These are phyloP conservation scores for Watsonalla binaria DNA, from an alignment of 2,888 invertebrate species.

Conservation along the genomic window DNA sequence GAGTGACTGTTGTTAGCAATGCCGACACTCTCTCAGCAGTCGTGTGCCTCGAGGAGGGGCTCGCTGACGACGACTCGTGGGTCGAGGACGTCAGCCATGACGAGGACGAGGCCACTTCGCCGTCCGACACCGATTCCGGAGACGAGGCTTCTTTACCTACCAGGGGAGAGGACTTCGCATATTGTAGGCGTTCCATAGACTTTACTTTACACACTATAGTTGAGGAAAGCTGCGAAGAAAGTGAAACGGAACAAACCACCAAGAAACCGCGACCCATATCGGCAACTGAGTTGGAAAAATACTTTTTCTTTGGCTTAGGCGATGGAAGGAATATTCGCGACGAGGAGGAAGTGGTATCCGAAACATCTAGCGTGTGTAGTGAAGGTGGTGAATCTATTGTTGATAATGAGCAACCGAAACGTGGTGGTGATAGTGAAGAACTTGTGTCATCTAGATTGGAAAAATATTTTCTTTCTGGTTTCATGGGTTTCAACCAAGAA, in stretches of 20 bases:
- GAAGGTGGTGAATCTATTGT: constrained; percentile 88
- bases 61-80: constrained; percentile 95
- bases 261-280: constrained; percentile 84
- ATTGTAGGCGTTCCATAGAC: constrained; percentile 89
- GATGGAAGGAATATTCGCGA: constrained; percentile 81
- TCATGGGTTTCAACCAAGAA: constrained; percentile 89
- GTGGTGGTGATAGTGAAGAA: constrained; percentile 82
- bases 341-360: constrained; percentile 84
- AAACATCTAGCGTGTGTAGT: constrained; percentile 91
- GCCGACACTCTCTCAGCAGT: constrained; percentile 84
- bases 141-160: constrained; percentile 84
- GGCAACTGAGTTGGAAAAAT: constrained; percentile 92
- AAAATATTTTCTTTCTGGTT: constrained; percentile 92
- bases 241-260: constrained; percentile 85
- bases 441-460: constrained; percentile 91
- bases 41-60: constrained; percentile 89
- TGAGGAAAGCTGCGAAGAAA: constrained; percentile 96
- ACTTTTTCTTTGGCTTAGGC: constrained; percentile 92
- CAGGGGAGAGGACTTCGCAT: constrained; percentile 89
- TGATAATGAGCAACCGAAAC: constrained; percentile 77
- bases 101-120: constrained; percentile 84
- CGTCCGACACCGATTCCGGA: constrained; percentile 83
- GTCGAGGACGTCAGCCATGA: constrained; percentile 92
- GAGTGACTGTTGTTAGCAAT: constrained; percentile 84
- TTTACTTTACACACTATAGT: constrained; percentile 95